A percentile compares a stretch with the other conserved stretches of the same genome.
phyloP scores from a whole-genome alignment of 2,888 invertebrate species.

The Coleophora flavipennella region DNA sequence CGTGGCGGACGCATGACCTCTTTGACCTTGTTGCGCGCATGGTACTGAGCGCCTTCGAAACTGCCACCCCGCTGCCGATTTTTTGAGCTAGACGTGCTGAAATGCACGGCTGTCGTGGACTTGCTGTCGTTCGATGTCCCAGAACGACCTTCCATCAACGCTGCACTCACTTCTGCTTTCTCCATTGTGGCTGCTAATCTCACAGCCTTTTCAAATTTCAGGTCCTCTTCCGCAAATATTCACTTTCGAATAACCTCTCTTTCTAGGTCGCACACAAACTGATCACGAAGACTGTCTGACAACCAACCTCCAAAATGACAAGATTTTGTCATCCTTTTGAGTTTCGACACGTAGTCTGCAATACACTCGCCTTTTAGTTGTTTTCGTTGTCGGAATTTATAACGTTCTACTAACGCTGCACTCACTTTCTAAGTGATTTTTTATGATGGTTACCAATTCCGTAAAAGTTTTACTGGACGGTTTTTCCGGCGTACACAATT shows the following conservation, averaged over 20 bases:
- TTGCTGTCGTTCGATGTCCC: background rate
- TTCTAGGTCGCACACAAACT: conserved; percentile 14
- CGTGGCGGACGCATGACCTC: background rate
- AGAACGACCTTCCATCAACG: conserved; percentile 3
- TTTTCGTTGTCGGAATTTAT: conserved; percentile 6
- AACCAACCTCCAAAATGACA: conserved; percentile 12
- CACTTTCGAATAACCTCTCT: conserved; percentile 14
- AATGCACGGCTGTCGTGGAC: background rate
- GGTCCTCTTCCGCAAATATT: conserved; percentile 14
- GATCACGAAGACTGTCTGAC: conserved; percentile 18
- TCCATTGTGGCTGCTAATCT: conserved; percentile 12
- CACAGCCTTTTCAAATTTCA: conserved; percentile 7
- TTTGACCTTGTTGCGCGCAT: background rate
- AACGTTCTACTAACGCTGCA: conserved; percentile 6
- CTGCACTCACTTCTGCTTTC: conserved; percentile 13
- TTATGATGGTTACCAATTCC: conserved; percentile 1
- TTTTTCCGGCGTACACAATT: conserved; percentile 7
- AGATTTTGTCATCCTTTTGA: conserved; percentile 4
- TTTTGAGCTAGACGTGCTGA: background rate
- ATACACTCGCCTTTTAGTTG: conserved; percentile 2
- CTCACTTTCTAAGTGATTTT: conserved; percentile 6
- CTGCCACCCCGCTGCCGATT: background rate
- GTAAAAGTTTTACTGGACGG: conserved; percentile 2
- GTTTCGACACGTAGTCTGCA: conserved; percentile 3
- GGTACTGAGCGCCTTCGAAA: background rate